A percentile compares a stretch with the other conserved stretches of the same genome.
Conservation (phyloP, 2,797 vertebrate species). For the Okamejei kenojei region DNA sequence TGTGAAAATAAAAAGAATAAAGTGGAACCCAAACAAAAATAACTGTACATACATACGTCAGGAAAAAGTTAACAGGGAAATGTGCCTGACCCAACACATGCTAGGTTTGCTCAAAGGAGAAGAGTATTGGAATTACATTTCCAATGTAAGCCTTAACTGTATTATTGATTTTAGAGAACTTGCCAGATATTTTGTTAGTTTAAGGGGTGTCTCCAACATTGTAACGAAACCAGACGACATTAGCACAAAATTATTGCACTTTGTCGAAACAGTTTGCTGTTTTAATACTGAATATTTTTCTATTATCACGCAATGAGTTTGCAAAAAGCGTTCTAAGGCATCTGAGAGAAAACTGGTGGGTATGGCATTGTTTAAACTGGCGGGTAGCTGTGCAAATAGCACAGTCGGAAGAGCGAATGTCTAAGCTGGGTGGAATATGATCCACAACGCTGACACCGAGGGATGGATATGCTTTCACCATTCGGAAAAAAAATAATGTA, state of each 20-base stretch:
- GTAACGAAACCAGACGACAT: slow-evolving; percentile 29
- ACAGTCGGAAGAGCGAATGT: neutral
- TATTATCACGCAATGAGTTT: slow-evolving; percentile 30
- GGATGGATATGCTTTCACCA: neutral
- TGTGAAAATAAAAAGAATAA: slow-evolving; percentile 22
- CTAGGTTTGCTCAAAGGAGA: slow-evolving; percentile 29
- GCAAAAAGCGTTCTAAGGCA: slow-evolving; percentile 17
- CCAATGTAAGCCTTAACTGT: slow-evolving; percentile 37
- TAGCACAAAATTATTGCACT: slow-evolving; percentile 38
- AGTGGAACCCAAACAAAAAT: slow-evolving; percentile 8
- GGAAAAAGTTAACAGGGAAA: slow-evolving; percentile 35
- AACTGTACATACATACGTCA: slow-evolving; percentile 37
- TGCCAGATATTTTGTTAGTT: slow-evolving; percentile 38
- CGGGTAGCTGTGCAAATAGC: neutral
- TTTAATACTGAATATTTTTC: slow-evolving; percentile 36
- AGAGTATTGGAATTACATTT: slow-evolving; percentile 35
- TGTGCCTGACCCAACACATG: slow-evolving; percentile 37
- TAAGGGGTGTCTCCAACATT: slow-evolving; percentile 29
- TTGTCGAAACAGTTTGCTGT: slow-evolving; percentile 29
- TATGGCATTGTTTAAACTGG: slow-evolving; percentile 13
- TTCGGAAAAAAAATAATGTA: neutral
- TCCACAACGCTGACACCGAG: neutral
- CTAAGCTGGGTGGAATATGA: slow-evolving; percentile 30
- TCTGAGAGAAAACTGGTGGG: neutral
- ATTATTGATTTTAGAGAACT: slow-evolving; percentile 38